Conservation (phyloP, 2,797 vertebrate species). For the Benthosema pterotum region DNA sequence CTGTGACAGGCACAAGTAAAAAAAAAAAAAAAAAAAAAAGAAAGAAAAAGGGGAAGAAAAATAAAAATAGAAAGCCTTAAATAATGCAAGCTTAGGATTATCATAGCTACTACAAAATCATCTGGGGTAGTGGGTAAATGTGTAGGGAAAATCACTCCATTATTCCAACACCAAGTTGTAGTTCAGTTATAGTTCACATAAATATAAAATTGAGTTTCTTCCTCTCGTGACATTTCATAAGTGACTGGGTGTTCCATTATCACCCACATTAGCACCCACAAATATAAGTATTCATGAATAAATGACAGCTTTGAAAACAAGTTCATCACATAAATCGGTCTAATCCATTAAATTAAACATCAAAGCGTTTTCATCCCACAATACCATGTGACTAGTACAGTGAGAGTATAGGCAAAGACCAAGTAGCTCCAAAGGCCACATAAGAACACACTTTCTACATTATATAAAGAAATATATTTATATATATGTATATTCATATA, state of each 20-base stretch:
- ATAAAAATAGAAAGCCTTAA: conserved; percentile 67
- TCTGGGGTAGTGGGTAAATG: conserved; percentile 17
- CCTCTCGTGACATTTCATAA: conserved; percentile 41
- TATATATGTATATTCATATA: conserved; percentile 33
- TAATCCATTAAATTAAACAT: conserved; percentile 56
- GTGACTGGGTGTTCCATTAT: conserved; percentile 16
- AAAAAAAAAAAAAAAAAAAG: too few relatives aligned
- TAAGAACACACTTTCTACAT: conserved; percentile 58
- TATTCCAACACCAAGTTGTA: background rate
- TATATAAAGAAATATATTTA: conserved; percentile 56
- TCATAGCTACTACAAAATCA: conserved; percentile 66
- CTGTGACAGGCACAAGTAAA: conserved; percentile 75
- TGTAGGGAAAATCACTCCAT: conserved; percentile 34
- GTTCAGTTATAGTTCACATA: conserved; percentile 52
- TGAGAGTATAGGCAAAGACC: conserved; percentile 53
- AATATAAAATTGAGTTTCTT: conserved; percentile 55
- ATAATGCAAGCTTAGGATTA: conserved; percentile 64
- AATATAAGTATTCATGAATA: conserved; percentile 40
- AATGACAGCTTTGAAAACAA: conserved; percentile 49
- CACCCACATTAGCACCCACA: conserved; percentile 22
- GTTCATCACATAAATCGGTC: conserved; percentile 44
- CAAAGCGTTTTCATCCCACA: conserved; percentile 50
- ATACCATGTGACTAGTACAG: conserved; percentile 41
- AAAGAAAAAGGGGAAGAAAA: too few relatives aligned
- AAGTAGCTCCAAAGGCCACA: conserved; percentile 52